Percentiles rank a stretch among this genome's conserved stretches.
These are phyloP conservation scores for Melopsittacus undulatus DNA, from an alignment of 2,797 vertebrate genomes.

Conservation along the genomic window DNA sequence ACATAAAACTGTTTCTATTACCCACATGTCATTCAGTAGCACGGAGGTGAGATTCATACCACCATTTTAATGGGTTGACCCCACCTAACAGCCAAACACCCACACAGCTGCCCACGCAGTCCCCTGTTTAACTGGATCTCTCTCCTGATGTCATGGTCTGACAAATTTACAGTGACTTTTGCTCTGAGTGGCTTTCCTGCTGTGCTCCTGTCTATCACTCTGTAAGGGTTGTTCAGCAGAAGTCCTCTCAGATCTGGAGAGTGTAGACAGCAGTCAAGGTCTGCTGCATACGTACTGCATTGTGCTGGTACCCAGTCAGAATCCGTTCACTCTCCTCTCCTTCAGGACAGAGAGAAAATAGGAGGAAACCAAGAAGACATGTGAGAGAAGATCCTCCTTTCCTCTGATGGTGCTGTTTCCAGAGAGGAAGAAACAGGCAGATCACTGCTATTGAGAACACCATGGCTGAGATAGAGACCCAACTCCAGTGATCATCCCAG, in stretches of 20 bases:
- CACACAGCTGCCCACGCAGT: not conserved
- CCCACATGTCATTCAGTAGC: not conserved
- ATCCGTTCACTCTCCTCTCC: not conserved
- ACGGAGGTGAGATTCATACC: not conserved
- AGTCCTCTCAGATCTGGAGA: not conserved
- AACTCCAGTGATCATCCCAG: not conserved
- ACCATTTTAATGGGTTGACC: not conserved
- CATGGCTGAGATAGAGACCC: not conserved
- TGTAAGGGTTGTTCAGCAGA: not conserved
- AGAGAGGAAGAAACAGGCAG: not conserved
- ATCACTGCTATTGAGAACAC: not conserved
- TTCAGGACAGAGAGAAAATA: not conserved
- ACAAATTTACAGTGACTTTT: not conserved
- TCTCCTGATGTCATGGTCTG: not conserved
- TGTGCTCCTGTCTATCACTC: not conserved
- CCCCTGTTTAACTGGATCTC: not conserved
- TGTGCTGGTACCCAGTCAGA: rapidly evolving
- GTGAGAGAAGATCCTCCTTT: not conserved
- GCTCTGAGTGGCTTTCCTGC: rapidly evolving
- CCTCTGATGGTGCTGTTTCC: not conserved
- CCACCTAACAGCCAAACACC: not conserved
- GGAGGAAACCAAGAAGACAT: not conserved
- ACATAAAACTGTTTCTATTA: not conserved
- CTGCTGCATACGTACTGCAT: not conserved
- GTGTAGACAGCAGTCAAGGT: not conserved